phyloP scores from a whole-genome alignment of 2,888 invertebrate genomes.

The Physocephala rufipes region DNA sequence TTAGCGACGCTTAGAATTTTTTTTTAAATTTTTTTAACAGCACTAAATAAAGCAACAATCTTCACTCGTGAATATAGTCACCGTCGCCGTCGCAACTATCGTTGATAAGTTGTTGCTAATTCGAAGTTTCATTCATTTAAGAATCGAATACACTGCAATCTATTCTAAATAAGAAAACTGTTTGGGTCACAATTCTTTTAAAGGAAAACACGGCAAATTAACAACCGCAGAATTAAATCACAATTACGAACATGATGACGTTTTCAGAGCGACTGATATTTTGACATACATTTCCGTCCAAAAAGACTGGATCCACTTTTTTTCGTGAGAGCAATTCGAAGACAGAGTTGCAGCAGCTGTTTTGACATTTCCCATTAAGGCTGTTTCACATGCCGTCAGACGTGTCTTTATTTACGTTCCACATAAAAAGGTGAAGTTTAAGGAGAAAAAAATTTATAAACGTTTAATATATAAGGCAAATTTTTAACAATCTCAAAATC shows the following conservation, averaged over 20 bases:
- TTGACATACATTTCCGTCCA: constrained; percentile 30
- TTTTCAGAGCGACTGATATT: constrained; percentile 28
- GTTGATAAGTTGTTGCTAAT: constrained; percentile 13
- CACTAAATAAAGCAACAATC: too few relatives aligned
- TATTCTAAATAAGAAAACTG: background rate
- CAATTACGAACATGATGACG: constrained; percentile 17
- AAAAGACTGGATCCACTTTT: constrained; percentile 9
- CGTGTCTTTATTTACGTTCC: too few relatives aligned
- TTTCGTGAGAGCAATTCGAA: background rate
- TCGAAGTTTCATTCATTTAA: background rate
- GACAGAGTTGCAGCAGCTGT: background rate
- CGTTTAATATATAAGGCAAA: too few relatives aligned
- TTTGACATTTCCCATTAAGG: background rate
- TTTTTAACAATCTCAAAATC: too few relatives aligned
- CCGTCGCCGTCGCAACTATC: background rate
- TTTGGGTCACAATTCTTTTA: constrained; percentile 10
- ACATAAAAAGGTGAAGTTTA: too few relatives aligned
- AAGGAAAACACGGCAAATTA: background rate
- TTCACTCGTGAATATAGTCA: too few relatives aligned
- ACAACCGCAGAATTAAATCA: background rate
- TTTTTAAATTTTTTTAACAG: background rate
- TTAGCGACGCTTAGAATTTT: background rate
- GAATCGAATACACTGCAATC: background rate
- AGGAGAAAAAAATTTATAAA: too few relatives aligned
- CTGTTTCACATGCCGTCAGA: too few relatives aligned